A percentile compares a stretch with the other conserved stretches of the same genome.
Conservation (phyloP, 2,888 invertebrate genomes). For the Epicampocera succincta region DNA sequence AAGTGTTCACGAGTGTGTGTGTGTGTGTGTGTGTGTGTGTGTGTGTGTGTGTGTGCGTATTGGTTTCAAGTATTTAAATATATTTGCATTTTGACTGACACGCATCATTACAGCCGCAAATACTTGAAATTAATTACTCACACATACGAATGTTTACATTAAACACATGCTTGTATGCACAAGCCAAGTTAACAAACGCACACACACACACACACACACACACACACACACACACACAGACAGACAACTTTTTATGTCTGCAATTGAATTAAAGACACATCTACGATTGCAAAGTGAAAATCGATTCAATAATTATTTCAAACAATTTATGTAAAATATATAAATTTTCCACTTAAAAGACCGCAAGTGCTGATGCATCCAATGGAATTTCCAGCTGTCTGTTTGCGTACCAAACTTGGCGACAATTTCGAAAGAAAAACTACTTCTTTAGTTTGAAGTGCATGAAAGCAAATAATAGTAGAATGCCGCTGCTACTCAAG, state of each 20-base stretch:
- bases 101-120: slow-evolving; percentile 61
- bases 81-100: slow-evolving; percentile 45
- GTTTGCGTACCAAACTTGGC: no score
- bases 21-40: no score
- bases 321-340: slow-evolving; percentile 25
- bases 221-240: background rate
- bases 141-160: slow-evolving; percentile 7
- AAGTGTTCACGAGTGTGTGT: background rate
- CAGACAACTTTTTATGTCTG: background rate
- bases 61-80: background rate
- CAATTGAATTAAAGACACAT: slow-evolving; percentile 4
- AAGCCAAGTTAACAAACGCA: background rate
- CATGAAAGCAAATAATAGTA: no score
- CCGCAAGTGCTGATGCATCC: no score
- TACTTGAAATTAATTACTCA: slow-evolving; percentile 62
- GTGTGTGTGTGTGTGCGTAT: background rate
- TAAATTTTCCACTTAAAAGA: background rate
- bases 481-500: no score
- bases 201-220: background rate
- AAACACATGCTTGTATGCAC: background rate
- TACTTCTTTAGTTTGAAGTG: no score
- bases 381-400: no score
- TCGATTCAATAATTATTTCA: slow-evolving; percentile 14
- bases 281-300: slow-evolving; percentile 4
- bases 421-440: no score